Base-by-base conservation (phyloP, 53 echinoderm and acorn worm species). In the Zoroaster sp. region DNA sequence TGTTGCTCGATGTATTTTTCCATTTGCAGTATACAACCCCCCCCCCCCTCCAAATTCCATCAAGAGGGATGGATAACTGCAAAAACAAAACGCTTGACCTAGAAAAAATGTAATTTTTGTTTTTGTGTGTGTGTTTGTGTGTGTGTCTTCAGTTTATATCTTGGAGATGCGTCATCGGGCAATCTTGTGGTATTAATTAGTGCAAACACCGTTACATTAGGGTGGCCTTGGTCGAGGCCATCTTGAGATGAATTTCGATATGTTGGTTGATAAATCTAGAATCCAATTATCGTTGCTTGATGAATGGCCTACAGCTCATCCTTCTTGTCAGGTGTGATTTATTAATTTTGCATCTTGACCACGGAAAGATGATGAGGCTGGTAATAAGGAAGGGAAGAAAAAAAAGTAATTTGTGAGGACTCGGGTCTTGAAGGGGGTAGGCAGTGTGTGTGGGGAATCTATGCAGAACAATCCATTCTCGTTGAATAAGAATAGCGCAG, bases 341-440 rank as follows among this genome's bases (percentile, higher is more conserved):
- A 89, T 78, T 89, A 89, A 89, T 89, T 89, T 89, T 89, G 89
- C 89, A 79, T 89, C 79, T 89, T 78, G 69, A 81, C 81, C 81
- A 81, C 23, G 81, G 81, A 65, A 80, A 81, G 81, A 81, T 81
- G 81, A 81, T 81, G 42, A 81, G 81, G 66, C 20, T 11, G 39
- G 12, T 55, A 67, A 67, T 66, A 31, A 67, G 67, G 30, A 41
- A 31, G 66, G 42, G 67, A 30, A 67, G 66, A 17, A n/a, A 4
- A 70, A 67, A 67, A 81, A 21, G 81, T 66, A 81, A 81, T 81
- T 42, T 81, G 67, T 67, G 81, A 81, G 81, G 81, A 33, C 81
- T 43, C 66, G 67, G 28, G 41, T 81, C 28, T 59, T 59, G 63
- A 66, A 81, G 42, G 66, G 35, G 78, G 63, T 35, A 7, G 63